Base-by-base conservation (phyloP, 1,140 invertebrate species). In the Nasonia giraulti region DNA sequence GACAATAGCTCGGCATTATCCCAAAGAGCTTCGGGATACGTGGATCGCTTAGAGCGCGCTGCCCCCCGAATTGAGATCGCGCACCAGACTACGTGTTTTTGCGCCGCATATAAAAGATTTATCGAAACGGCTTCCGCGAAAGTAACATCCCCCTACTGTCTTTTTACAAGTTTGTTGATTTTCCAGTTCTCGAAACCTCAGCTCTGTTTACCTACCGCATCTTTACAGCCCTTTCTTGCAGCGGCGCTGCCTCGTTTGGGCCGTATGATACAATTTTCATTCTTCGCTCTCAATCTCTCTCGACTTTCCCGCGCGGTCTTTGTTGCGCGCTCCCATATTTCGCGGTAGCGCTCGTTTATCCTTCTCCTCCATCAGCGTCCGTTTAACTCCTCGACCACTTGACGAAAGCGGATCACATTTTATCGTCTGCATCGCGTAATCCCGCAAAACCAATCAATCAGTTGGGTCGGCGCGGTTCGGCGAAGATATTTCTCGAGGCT, bases 1-100 rank as follows among this genome's bases (percentile, higher is more conserved):
- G 80, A 86, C 83, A 87, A 83, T 76, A 55, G 75, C 76, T 37
- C 75, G 66, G 86, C 71, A 87, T 85, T 88, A 87, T 85, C 82
- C 62, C 82, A 74, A 82, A 85, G 40, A 80, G 75, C 44, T 74
- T 81, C 69, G n/a, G 78, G 50, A 50, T 2, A n/a, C 55, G 4
- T 7, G 17, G 40, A 44, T 47, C 76, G 69, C 40, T 85, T 83
- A 14, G 2, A 44, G 8, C 40, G 8, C 40, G 40, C 8, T 37
- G 33, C 4, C 33, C 33, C 33, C 33, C 31, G 31, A 62, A 66
- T 55, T 55, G 50, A 55, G 50, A 55, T 55, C 14, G 50, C 11
- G 2, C 17, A 55, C 12, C 7, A 4, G 17, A n/a, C 12, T 62
- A 12, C 14, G 0, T n/a, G 20, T 62, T 62, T n/a, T 62, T 62